Evolutionary conservation across 2,113 vertebrate species (phyloP).

Genomic region (Lepus europaeus): DNA sequence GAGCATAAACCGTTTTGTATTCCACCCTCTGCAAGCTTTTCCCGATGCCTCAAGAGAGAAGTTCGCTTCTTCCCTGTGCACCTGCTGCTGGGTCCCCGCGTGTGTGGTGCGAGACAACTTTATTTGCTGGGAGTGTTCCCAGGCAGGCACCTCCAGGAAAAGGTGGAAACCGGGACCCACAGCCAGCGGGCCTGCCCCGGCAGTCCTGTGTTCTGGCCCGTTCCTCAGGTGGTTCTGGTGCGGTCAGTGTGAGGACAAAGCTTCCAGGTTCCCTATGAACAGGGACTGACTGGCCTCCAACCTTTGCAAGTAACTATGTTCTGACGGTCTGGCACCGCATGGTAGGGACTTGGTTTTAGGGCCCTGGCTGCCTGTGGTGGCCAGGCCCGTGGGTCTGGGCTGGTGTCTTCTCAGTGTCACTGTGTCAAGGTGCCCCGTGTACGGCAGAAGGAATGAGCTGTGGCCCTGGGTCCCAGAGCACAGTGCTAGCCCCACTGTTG

Average conservation of each 20-base stretch:
- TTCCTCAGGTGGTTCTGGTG: background rate
- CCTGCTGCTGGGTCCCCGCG: background rate
- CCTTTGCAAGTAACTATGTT: background rate
- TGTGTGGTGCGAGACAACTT: background rate
- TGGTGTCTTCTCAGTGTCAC: background rate
- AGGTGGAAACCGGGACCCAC: background rate
- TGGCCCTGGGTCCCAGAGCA: background rate
- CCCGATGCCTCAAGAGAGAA: background rate
- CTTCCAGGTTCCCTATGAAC: background rate
- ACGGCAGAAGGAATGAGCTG: background rate
- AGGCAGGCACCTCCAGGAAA: fast-evolving
- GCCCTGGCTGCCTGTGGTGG: background rate
- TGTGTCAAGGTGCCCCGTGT: background rate
- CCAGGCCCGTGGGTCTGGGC: background rate
- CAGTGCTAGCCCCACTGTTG: background rate
- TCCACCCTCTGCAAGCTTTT: background rate
- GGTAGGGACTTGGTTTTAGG: background rate
- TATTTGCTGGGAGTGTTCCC: background rate
- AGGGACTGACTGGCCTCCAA: background rate
- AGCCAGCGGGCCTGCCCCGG: background rate
- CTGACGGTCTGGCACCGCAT: background rate
- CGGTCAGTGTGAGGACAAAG: background rate
- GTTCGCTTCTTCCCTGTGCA: background rate
- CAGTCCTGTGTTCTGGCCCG: background rate
- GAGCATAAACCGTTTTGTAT: background rate